Evolutionary conservation across 2,113 vertebrate species (phyloP), one percentile per base, ranked within the genome.

Genomic region (Mobula hypostoma): DNA sequence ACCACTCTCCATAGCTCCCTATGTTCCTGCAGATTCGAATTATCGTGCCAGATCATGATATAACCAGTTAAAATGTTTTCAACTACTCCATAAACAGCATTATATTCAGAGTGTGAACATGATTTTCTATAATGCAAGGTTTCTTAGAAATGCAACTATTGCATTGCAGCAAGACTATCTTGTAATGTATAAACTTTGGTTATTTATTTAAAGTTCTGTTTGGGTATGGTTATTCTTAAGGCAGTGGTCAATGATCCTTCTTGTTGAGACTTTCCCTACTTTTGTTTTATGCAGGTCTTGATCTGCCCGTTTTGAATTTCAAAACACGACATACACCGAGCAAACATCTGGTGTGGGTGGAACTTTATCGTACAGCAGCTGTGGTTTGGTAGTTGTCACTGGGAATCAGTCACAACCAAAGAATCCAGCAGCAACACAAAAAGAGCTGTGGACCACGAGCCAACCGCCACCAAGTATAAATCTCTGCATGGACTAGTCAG

Each of bases 301-400:
- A 93, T 93, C 91, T 72, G 40, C 91, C 72, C 27, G 36, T 48
- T 72, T 74, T 48, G 40, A 76, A 24, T 93, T 48, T 48, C 70
- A 74, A 72, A 93, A 27, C 91, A 76, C 19, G 24, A 70, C 40
- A 11, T 72, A 40, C 56, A 40, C 91, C 74, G 91, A 74, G 5
- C 36, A 36, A 72, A 40, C 70, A 29, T 93, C 68, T 40, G 68
- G 70, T 27, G 91, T 32, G 68, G 2, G 40, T 5, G 36, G 91
- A 93, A 93, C 91, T 48, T 56, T 40, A 93, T 93, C 70, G 68
- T 27, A 27, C 68, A 56, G 70, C 91, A 74, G 91, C 91, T 93
- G 91, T 29, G 91, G 91, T 93, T 93, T 76, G 21, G 68, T 93
- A 56, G 68, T 21, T 7, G 11, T 24, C 32, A 74, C 15, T n/a